A percentile compares a stretch with the other conserved stretches of the same genome.
Evolutionary conservation across 1,140 invertebrate genomes (phyloP).

Genomic region (Asbolus verrucosus): DNA sequence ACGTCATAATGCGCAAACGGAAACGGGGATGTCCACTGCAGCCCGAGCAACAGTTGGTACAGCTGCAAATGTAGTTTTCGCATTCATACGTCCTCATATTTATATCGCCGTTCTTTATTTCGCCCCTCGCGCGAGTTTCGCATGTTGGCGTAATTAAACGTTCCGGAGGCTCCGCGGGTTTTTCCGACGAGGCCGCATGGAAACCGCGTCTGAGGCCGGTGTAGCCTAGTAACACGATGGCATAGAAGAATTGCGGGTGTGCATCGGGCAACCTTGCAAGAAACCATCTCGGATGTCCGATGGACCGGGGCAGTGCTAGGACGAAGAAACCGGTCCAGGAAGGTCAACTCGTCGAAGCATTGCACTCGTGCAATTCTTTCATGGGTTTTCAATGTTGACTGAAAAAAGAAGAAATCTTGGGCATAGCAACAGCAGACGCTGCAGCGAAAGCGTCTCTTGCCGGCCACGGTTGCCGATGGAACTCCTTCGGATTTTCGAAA

Average conservation of each 20-base stretch:
- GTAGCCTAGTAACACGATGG: slow-evolving; percentile 46
- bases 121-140: not conserved
- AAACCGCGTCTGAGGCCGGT: not conserved
- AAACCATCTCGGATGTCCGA: slow-evolving; percentile 50
- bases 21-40: slow-evolving; percentile 43
- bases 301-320: slow-evolving; percentile 27
- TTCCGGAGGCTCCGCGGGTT: not conserved
- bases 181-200: not conserved
- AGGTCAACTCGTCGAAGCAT: slow-evolving; percentile 53
- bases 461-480: too few species aligned
- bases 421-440: slow-evolving; percentile 9
- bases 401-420: not conserved
- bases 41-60: slow-evolving; percentile 44
- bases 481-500: too few species aligned
- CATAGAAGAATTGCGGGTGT: slow-evolving; percentile 43
- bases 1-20: slow-evolving; percentile 46
- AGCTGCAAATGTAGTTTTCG: slow-evolving; percentile 41
- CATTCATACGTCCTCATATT: slow-evolving; percentile 33
- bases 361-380: slow-evolving; percentile 42
- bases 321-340: slow-evolving; percentile 54
- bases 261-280: slow-evolving; percentile 46
- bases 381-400: slow-evolving; percentile 1
- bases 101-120: slow-evolving; percentile 21
- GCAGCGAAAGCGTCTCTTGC: not conserved
- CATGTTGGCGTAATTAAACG: slow-evolving; percentile 5